phyloP scores from a whole-genome alignment of 2,888 invertebrate genomes.

The Pandemis corylana region DNA sequence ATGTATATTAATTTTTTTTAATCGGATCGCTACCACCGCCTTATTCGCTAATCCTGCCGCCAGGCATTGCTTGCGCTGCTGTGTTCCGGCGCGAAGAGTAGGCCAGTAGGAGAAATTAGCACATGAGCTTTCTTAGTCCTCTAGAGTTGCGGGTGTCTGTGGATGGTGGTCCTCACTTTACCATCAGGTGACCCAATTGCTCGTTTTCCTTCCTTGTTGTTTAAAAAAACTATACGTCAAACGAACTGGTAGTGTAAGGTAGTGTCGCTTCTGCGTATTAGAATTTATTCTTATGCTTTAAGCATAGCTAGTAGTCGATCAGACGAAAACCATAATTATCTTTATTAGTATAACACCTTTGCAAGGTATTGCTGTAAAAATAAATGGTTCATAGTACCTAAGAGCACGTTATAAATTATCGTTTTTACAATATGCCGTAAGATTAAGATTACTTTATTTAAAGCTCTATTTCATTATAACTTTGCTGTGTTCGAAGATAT shows the following conservation, averaged over 20 bases:
- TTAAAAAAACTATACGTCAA: no score
- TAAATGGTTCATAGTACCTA: slow-evolving; percentile 25
- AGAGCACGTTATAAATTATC: slow-evolving; percentile 29
- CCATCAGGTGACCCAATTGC: no score
- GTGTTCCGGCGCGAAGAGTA: no score
- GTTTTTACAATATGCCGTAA: slow-evolving; percentile 22
- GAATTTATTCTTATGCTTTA: neutral
- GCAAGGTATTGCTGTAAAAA: slow-evolving; percentile 28
- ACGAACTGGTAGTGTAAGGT: neutral
- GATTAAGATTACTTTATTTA: slow-evolving; percentile 35
- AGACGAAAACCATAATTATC: slow-evolving; percentile 14
- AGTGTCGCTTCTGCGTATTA: neutral
- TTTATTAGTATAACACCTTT: slow-evolving; percentile 37
- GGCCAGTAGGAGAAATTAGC: no score
- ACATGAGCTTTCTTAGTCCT: no score
- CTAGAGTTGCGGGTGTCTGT: no score
- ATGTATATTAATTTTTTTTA: no score
- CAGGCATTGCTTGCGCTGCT: no score
- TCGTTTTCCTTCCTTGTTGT: no score
- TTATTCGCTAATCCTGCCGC: no score
- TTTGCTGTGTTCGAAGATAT: neutral
- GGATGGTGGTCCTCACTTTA: no score
- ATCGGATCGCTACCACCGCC: no score
- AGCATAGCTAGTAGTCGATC: neutral
- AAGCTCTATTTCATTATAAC: slow-evolving; percentile 7